Percentiles rank a stretch among this genome's conserved stretches.
Evolutionary conservation across 2,113 vertebrate genomes (phyloP).

Genomic region (Macrotis lagotis): DNA sequence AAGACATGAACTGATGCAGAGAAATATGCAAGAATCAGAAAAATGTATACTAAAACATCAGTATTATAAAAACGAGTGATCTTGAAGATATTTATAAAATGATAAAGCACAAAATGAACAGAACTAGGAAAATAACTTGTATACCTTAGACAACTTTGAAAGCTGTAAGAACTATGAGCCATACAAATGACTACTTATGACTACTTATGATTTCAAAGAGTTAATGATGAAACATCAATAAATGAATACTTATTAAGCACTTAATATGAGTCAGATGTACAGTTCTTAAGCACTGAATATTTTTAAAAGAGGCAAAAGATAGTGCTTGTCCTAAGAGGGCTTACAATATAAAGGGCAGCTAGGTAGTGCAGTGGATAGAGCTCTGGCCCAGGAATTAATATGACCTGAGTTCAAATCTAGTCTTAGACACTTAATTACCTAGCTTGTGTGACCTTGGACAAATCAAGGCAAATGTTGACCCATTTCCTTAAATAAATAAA

Average conservation of each 20-base stretch:
- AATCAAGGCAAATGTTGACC: no score
- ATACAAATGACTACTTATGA: not conserved
- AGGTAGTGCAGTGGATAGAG: no score
- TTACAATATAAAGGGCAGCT: no score
- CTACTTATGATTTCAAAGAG: not conserved
- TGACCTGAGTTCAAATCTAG: no score
- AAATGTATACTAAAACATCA: not conserved
- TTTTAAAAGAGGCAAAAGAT: no score
- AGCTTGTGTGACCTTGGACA: no score
- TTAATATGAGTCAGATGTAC: no score
- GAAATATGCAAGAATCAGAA: not conserved
- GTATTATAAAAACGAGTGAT: not conserved
- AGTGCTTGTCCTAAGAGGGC: no score
- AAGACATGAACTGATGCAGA: not conserved
- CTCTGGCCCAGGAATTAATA: no score
- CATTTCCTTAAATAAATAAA: no score
- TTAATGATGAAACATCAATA: not conserved
- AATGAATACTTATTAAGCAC: not conserved
- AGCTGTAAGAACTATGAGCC: not conserved
- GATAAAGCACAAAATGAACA: not conserved
- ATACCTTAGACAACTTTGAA: not conserved
- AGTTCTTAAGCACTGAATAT: no score
- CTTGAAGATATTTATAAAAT: not conserved
- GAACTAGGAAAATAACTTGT: not conserved
- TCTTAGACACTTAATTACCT: no score